A percentile compares a stretch with the other conserved stretches of the same genome.
Conservation (phyloP, 2,113 vertebrate genomes). For the Callospermophilus lateralis region DNA sequence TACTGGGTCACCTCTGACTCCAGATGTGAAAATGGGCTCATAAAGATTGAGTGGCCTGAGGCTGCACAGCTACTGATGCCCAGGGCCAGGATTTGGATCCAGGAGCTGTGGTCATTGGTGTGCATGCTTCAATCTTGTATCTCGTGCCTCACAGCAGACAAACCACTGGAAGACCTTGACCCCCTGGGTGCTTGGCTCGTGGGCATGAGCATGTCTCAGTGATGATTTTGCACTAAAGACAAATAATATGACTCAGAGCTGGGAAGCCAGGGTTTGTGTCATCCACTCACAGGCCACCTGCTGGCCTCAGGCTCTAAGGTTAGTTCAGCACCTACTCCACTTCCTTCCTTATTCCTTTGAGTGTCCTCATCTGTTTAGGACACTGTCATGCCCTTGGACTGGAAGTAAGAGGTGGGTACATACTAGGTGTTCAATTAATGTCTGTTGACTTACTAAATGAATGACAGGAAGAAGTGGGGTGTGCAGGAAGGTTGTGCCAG, state of each 20-base stretch:
- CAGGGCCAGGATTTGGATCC: no score
- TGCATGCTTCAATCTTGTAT: accelerated
- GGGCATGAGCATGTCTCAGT: neutral
- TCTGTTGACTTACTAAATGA: neutral
- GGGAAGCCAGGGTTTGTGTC: neutral
- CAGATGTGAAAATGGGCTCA: neutral
- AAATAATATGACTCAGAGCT: neutral
- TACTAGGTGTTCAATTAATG: neutral
- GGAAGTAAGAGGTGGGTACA: neutral
- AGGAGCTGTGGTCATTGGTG: neutral
- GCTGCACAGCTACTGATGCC: no score
- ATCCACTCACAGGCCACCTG: neutral
- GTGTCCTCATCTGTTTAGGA: neutral
- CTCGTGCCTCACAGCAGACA: neutral
- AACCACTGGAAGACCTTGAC: neutral
- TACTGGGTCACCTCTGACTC: neutral
- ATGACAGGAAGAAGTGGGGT: neutral
- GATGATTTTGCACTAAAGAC: neutral
- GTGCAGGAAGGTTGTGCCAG: no score
- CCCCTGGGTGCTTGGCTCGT: neutral
- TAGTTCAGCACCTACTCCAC: neutral
- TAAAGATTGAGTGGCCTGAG: neutral
- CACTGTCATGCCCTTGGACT: neutral
- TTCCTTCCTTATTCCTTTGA: neutral
- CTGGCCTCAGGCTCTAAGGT: neutral